Conservation (phyloP, 2,797 vertebrate species). For the Anabacerthia variegaticeps region DNA sequence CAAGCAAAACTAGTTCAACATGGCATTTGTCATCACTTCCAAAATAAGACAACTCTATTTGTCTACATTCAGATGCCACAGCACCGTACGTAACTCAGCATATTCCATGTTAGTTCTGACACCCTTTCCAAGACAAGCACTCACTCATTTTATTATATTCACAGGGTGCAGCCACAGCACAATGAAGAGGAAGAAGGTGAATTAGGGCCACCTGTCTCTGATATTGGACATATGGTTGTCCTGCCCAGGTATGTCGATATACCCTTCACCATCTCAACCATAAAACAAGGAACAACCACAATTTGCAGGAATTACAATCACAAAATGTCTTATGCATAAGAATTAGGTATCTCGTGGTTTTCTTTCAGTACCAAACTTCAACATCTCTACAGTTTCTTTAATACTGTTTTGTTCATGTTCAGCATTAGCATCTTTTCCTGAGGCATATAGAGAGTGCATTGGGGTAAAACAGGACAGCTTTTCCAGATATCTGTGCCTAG, state of each 20-base stretch:
- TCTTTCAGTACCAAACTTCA: neutral
- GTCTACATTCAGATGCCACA: neutral
- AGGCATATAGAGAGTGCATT: rapidly evolving
- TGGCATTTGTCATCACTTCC: neutral
- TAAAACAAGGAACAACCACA: neutral
- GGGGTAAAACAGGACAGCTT: neutral
- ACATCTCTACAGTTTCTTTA: neutral
- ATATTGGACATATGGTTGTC: neutral
- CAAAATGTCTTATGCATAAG: neutral
- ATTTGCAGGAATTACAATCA: neutral
- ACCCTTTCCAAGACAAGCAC: neutral
- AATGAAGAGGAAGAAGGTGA: neutral
- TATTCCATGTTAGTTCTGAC: neutral
- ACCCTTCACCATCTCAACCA: neutral
- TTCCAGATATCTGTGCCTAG: neutral
- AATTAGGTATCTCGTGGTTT: neutral
- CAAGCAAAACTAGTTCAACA: neutral
- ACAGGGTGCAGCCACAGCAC: neutral
- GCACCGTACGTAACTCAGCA: neutral
- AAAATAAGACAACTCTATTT: neutral
- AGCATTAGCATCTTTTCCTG: neutral
- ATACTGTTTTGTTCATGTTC: neutral
- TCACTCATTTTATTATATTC: neutral
- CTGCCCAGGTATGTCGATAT: neutral
- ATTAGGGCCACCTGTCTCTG: neutral